Conservation (phyloP, 2,797 vertebrate species). For the Pogoniulus pusillus region DNA sequence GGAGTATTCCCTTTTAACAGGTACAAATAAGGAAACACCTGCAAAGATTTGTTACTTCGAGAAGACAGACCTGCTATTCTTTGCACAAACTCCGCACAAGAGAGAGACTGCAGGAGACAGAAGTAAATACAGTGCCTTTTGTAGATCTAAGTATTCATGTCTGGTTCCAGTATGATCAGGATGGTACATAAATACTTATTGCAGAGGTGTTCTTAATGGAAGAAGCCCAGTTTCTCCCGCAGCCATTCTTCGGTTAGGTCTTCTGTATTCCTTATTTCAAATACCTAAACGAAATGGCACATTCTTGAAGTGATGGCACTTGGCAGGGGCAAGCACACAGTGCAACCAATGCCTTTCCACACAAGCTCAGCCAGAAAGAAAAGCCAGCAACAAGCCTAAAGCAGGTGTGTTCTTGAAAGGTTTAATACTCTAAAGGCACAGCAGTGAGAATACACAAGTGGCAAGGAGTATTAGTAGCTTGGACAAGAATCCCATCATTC, state of each 20-base stretch:
- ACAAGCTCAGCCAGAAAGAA: not conserved
- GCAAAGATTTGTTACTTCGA: constrained; percentile 77
- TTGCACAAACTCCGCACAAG: constrained; percentile 75
- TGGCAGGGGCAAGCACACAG: not conserved
- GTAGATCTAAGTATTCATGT: constrained; percentile 76
- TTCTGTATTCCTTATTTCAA: constrained; percentile 86
- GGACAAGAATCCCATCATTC: not conserved
- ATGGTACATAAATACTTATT: constrained; percentile 74
- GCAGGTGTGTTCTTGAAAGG: not conserved
- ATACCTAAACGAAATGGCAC: constrained; percentile 73
- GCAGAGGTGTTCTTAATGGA: constrained; percentile 78
- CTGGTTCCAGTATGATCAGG: constrained; percentile 80
- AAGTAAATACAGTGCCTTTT: constrained; percentile 79
- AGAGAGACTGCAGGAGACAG: constrained; percentile 76
- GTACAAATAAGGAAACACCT: constrained; percentile 73
- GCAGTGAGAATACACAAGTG: not conserved
- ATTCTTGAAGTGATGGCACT: not conserved
- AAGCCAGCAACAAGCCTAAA: not conserved
- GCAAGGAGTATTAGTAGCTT: not conserved
- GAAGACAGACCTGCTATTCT: constrained; percentile 72
- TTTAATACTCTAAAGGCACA: not conserved
- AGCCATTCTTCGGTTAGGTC: constrained; percentile 95
- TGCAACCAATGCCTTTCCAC: not conserved
- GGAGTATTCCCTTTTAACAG: constrained; percentile 74
- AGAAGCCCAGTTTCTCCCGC: constrained; percentile 84